Percentiles rank a stretch among this genome's conserved stretches.
Conservation (phyloP, 2,797 vertebrate species). For the Sebastiscus tertius region DNA sequence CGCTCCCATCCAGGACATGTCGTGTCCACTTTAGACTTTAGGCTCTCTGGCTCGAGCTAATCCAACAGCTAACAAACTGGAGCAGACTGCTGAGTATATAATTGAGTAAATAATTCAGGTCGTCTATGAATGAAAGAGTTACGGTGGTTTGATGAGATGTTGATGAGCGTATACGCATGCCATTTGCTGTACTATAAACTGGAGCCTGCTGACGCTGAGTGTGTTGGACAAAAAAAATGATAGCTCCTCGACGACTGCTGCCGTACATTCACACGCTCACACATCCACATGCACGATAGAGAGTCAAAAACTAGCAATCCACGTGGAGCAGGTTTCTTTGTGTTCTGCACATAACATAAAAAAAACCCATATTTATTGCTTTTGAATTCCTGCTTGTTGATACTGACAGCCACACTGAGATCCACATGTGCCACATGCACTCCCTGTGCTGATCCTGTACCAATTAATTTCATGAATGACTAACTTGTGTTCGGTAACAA, state of each 20-base stretch:
- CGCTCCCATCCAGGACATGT: constrained; percentile 72
- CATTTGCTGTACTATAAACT: constrained; percentile 30
- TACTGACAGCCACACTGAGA: constrained; percentile 47
- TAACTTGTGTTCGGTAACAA: constrained; percentile 81
- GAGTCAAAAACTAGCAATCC: neutral
- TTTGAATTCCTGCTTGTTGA: constrained; percentile 42
- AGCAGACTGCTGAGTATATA: constrained; percentile 65
- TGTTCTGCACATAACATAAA: neutral
- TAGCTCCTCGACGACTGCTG: constrained; percentile 8
- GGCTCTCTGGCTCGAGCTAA: constrained; percentile 63
- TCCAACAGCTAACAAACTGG: constrained; percentile 71
- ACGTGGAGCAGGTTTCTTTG: neutral
- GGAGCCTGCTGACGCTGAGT: constrained; percentile 8
- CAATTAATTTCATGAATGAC: constrained; percentile 86
- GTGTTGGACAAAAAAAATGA: constrained; percentile 21
- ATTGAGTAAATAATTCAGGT: constrained; percentile 71
- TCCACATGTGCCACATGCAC: constrained; percentile 55
- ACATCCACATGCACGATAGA: neutral
- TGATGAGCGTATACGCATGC: constrained; percentile 32
- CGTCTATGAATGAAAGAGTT: constrained; percentile 56
- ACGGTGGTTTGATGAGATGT: constrained; percentile 27
- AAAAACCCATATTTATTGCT: neutral
- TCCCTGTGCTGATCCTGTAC: constrained; percentile 69
- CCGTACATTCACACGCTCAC: constrained; percentile 7
- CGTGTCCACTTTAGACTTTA: constrained; percentile 72